Base-by-base conservation (phyloP, 2,113 vertebrate genomes). In the Seriola quinqueradiata region DNA sequence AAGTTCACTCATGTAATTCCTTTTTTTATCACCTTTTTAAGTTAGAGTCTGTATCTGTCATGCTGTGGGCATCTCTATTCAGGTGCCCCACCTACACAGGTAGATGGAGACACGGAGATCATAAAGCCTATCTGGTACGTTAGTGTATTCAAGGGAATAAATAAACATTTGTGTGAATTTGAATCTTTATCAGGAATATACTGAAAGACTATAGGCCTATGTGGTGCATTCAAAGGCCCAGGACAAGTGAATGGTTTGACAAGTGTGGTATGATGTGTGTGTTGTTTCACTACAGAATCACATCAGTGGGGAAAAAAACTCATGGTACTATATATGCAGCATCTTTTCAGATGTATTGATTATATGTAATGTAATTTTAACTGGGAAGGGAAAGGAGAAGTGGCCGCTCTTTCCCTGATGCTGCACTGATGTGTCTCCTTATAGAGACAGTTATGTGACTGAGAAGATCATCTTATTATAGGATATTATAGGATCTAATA, bases 71-170 rank as follows among this genome's bases (percentile, higher is more conserved):
- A 79, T 82, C 80, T 79, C 54, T 70, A 0, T 74, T 59, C 14
- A 46, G 55, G 81, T 67, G 76, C 81, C 83, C 75, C 77, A 89
- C 89, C 85, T 91, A 81, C 69, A 86, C 82, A 90, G 82, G 88
- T 88, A 87, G 70, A 85, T 59, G 61, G 23, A 61, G 44, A 74
- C 60, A 58, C 44, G 14, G 25, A 70, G 42, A 70, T 48, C 25
- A 54, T 16, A 16, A 38, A 52, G 71, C 50, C 42, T 40, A 7
- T 21, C 3, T 28, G 32, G 2, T 73, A 9, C 6, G 12, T 16
- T 13, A 8, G 25, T 48, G 14, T 54, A n/a, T 12, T 38, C 23
- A 23, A 28, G 28, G 28, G 28, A 28, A 28, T 28, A 28, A 28
- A 28, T 58, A 50, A 71, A 21, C 1, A 52, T 28, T 28, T 28